These are phyloP conservation scores for Artibeus jamaicensis DNA, from an alignment of 2,797 vertebrate genomes.

Conservation along the genomic window DNA sequence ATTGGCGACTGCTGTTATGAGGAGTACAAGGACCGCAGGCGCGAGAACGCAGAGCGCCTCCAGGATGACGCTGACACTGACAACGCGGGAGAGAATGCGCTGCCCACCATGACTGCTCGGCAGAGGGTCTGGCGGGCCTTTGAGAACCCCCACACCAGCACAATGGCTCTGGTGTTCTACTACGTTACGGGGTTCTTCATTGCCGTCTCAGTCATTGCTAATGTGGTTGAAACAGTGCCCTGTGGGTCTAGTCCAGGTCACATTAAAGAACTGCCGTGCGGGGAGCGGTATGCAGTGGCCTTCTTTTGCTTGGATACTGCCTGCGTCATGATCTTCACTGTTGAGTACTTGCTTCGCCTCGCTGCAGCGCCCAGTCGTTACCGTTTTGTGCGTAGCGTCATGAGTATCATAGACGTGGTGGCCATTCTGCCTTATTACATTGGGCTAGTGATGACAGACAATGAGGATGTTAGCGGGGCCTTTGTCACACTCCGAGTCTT, in stretches of 20 bases:
- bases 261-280: constrained; percentile 89
- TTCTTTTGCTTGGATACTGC: constrained; percentile 99
- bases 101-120: constrained; percentile 87
- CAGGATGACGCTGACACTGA: constrained; percentile 93
- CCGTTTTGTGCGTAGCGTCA: constrained; percentile 94
- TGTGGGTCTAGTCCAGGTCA: constrained; percentile 86
- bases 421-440: constrained; percentile 99
- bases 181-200: constrained; percentile 99
- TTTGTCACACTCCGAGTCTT: constrained; percentile 98
- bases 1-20: constrained; percentile 98
- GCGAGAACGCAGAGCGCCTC: constrained; percentile 94
- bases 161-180: constrained; percentile 96
- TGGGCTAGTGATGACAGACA: constrained; percentile 96
- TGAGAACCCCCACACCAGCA: constrained; percentile 98
- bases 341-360: constrained; percentile 94
- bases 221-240: constrained; percentile 96
- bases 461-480: constrained; percentile 97
- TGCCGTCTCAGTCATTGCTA: constrained; percentile 95
- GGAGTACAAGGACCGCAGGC: constrained; percentile 96
- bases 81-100: constrained; percentile 82
- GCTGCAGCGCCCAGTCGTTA: constrained; percentile 94
- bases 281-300: constrained; percentile 93
- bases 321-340: constrained; percentile 98
- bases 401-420: constrained; percentile 98
- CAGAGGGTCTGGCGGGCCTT: constrained; percentile 96